Conservation (phyloP, 2,888 invertebrate genomes). For the Anoncus sp. region DNA sequence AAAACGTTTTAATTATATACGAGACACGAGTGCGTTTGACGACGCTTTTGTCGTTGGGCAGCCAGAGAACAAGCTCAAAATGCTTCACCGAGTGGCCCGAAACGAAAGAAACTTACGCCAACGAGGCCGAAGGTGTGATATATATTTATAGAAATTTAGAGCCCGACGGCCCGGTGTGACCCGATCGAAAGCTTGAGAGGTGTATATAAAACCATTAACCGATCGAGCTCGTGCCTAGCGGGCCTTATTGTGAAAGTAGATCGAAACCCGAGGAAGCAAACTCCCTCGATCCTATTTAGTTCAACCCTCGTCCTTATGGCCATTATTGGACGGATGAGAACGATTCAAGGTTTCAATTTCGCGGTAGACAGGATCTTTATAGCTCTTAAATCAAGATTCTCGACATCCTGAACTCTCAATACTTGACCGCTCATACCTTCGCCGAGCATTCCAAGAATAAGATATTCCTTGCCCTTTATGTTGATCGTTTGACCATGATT, state of each 20-base stretch:
- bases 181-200: slow-evolving; percentile 49
- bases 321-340: slow-evolving; percentile 39
- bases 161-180: slow-evolving; percentile 18
- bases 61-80: slow-evolving; percentile 57
- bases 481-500: slow-evolving; percentile 83
- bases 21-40: slow-evolving; percentile 31
- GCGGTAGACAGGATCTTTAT: slow-evolving; percentile 92
- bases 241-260: slow-evolving; percentile 62
- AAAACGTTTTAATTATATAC: slow-evolving; percentile 64
- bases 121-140: slow-evolving; percentile 62
- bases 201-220: slow-evolving; percentile 50
- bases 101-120: slow-evolving; percentile 58
- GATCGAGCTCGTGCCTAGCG: slow-evolving; percentile 49
- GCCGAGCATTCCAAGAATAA: slow-evolving; percentile 90
- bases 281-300: slow-evolving; percentile 11
- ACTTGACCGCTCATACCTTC: slow-evolving; percentile 97
- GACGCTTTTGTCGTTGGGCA: slow-evolving; percentile 50
- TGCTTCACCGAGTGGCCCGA: slow-evolving; percentile 61
- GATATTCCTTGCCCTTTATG: slow-evolving; percentile 90
- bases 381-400: slow-evolving; percentile 87
- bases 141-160: slow-evolving; percentile 66
- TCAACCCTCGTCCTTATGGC: slow-evolving; percentile 32
- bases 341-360: slow-evolving; percentile 14
- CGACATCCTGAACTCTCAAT: slow-evolving; percentile 88
- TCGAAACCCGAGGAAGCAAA: slow-evolving; percentile 61